Evolutionary conservation across 2,797 vertebrate species (phyloP), one percentile per base, ranked within the genome.

Genomic region (Distichodus sexfasciatus): DNA sequence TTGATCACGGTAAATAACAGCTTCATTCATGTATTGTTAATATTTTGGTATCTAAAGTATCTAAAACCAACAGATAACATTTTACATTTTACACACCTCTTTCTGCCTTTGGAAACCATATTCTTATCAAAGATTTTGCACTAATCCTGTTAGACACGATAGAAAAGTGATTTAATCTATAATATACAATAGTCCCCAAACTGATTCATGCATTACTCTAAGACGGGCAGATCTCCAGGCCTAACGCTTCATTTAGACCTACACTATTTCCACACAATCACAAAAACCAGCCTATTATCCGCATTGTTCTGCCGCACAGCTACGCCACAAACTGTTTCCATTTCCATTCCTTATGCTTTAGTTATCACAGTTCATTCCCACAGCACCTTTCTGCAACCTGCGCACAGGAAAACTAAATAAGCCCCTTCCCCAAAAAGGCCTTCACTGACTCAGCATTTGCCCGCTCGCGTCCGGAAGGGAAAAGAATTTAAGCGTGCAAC

Each of bases 401-500:
- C 59, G 51, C 31, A 24, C 29, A 69, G 76, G 81, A 79, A 74
- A 78, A 70, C 69, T 59, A 63, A 21, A 79, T 43, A 60, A 43
- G 50, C 40, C n/a, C n/a, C n/a, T n/a, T n/a, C n/a, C n/a, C n/a
- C 43, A 62, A 44, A 71, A 57, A 58, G 24, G 28, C 36, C 9
- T 76, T 75, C 82, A 28, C 59, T 66, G 82, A 87, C 76, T 88
- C 87, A 87, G 87, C 85, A 67, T 65, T 74, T 29, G 65, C 61
- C 66, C 61, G 70, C 70, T 69, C 77, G 59, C 9, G 28, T 12
- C 28, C 17, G 1, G 19, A 21, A 36, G 8, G 68, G 55, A 44
- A 60, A 77, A 58, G 72, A 80, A 82, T 78, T 85, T 83, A 76
- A 84, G 71, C 70, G 80, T 85, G 84, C 84, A 88, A 89, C 83